Percentiles rank a stretch among this genome's conserved stretches.
phyloP scores from a whole-genome alignment of 2,888 invertebrate genomes.

The Drosophila mayaguana region DNA sequence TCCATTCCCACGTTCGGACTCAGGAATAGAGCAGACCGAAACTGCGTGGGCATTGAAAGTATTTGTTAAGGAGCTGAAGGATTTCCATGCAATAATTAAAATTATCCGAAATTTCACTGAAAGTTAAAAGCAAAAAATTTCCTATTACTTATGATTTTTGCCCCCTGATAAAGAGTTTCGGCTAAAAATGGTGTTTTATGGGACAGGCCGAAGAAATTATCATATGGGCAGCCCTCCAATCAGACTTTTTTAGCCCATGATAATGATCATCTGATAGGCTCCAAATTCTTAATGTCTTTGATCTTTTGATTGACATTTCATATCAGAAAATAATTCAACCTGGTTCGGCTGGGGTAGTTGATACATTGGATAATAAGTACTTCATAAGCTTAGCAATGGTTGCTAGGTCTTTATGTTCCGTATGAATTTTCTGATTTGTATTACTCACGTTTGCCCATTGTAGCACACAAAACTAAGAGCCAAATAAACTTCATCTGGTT shows the following conservation, averaged over 20 bases:
- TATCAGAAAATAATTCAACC: conserved; percentile 7
- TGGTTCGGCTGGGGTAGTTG: conserved; percentile 35
- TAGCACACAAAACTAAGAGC: not conserved
- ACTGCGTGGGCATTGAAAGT: not conserved
- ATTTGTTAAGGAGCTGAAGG: conserved; percentile 7
- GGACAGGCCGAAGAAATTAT: conserved; percentile 16
- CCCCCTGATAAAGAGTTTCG: not conserved
- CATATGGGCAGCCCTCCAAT: conserved; percentile 19
- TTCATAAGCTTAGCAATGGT: not conserved
- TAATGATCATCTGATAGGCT: conserved; percentile 47
- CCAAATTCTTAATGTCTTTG: conserved; percentile 10
- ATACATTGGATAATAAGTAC: not conserved
- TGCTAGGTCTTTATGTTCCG: not conserved
- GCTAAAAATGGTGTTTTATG: conserved; percentile 46
- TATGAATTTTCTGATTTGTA: not conserved
- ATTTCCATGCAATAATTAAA: too few species aligned
- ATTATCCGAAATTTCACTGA: conserved; percentile 32
- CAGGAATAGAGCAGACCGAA: too few species aligned
- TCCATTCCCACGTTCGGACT: conserved; percentile 46
- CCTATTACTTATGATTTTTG: conserved; percentile 32
- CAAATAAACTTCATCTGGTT: not conserved
- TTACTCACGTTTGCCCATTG: not conserved
- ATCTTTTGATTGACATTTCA: conserved; percentile 45
- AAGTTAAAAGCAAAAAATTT: conserved; percentile 53
- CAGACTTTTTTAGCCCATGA: conserved; percentile 16